A percentile compares a stretch with the other conserved stretches of the same genome.
phyloP scores from a whole-genome alignment of 1,140 invertebrate species.

The Lordiphosa stackelbergi region DNA sequence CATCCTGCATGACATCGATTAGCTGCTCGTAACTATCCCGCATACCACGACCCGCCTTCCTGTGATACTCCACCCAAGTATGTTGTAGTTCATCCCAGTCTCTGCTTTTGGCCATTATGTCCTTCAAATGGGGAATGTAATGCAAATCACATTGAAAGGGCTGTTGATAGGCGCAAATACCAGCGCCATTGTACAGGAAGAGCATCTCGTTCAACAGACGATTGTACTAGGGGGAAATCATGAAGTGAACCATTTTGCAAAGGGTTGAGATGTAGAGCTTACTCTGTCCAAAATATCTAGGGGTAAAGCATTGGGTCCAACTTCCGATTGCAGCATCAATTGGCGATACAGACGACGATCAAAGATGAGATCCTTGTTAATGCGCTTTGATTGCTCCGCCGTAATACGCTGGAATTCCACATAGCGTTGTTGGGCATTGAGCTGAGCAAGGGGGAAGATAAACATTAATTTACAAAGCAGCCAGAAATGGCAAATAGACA shows the following conservation, averaged over 20 bases:
- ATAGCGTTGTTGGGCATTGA: conserved; percentile 83
- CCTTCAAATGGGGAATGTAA: conserved; percentile 87
- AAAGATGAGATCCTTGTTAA: conserved; percentile 82
- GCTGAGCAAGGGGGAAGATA: conserved; percentile 15
- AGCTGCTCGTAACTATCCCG: conserved; percentile 89
- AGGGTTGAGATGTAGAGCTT: conserved; percentile 56
- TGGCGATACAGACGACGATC: conserved; percentile 86
- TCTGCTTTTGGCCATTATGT: conserved; percentile 84
- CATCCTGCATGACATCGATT: conserved; percentile 90
- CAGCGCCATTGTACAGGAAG: conserved; percentile 90
- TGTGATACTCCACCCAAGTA: conserved; percentile 92
- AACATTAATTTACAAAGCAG: no score
- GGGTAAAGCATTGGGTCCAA: conserved; percentile 90
- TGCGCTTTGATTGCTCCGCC: conserved; percentile 83
- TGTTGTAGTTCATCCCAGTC: conserved; percentile 92
- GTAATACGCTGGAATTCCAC: conserved; percentile 88
- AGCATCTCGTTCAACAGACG: conserved; percentile 92
- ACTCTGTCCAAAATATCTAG: conserved; percentile 90
- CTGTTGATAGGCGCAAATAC: conserved; percentile 89
- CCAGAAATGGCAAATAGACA: not conserved
- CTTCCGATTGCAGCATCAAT: conserved; percentile 86
- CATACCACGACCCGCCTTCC: conserved; percentile 87
- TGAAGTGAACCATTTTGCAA: not conserved
- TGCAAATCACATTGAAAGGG: conserved; percentile 88
- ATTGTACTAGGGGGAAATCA: conserved; percentile 84